These are phyloP conservation scores for Argyrosomus japonicus DNA, from an alignment of 2,113 vertebrate genomes.

Conservation along the genomic window DNA sequence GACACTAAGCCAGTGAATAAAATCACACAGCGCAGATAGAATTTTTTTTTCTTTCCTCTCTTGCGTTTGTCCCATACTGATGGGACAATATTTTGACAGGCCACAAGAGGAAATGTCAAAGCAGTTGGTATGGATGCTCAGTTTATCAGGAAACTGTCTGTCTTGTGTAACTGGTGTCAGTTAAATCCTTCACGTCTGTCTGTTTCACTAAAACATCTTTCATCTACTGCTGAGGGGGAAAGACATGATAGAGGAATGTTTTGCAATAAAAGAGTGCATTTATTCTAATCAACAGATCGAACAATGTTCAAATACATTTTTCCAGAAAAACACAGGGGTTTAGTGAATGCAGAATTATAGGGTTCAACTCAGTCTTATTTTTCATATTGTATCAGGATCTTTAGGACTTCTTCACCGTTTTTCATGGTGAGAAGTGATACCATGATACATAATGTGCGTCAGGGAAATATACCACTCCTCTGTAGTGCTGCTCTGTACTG, in stretches of 20 bases:
- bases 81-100: background rate
- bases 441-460: conserved; percentile 15
- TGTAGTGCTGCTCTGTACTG: background rate
- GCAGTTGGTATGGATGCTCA: background rate
- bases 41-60: too few relatives aligned
- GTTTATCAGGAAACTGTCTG: conserved; percentile 3
- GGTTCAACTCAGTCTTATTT: background rate
- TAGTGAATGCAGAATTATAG: background rate
- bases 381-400: background rate
- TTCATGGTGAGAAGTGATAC: background rate
- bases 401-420: background rate
- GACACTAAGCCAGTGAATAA: background rate
- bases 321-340: background rate
- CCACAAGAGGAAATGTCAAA: conserved; percentile 11
- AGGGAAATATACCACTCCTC: background rate
- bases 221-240: background rate
- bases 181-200: background rate
- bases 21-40: background rate
- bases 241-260: background rate
- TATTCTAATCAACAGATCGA: background rate
- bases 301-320: background rate
- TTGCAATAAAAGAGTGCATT: background rate
- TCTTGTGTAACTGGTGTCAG: conserved; percentile 7
- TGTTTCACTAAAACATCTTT: background rate
- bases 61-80: background rate